Evolutionary conservation across 2,113 vertebrate species (phyloP).

Genomic region (Brachyistius frenatus): DNA sequence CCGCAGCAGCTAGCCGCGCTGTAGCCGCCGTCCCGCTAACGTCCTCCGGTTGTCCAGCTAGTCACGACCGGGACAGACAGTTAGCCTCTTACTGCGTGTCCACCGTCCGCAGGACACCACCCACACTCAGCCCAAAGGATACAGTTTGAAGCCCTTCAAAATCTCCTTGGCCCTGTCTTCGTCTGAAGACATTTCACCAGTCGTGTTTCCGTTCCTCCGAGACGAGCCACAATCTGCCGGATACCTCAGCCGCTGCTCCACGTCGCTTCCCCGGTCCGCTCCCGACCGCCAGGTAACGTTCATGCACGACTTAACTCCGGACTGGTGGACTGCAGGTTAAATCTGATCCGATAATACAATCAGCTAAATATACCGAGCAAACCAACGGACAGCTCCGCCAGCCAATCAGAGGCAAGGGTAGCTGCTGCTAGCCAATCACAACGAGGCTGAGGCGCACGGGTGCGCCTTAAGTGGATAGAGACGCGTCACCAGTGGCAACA

Average conservation of each 20-base stretch:
- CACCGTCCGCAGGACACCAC: background rate
- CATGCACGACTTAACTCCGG: constrained; percentile 8
- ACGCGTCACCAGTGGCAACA: constrained; percentile 84
- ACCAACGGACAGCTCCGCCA: constrained; percentile 53
- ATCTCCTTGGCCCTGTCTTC: constrained; percentile 88
- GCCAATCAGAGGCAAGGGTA: constrained; percentile 32
- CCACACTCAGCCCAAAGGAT: constrained; percentile 77
- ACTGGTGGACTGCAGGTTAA: constrained; percentile 52
- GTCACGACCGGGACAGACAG: background rate
- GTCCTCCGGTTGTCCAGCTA: background rate
- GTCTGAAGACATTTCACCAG: constrained; percentile 84
- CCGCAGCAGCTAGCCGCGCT: constrained; percentile 31
- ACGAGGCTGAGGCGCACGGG: constrained; percentile 26
- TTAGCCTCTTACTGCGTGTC: background rate
- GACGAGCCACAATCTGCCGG: constrained; percentile 35
- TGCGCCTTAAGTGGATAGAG: constrained; percentile 54
- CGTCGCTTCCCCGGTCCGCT: constrained; percentile 16
- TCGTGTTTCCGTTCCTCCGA: constrained; percentile 45
- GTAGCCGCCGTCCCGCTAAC: background rate
- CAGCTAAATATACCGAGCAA: constrained; percentile 80
- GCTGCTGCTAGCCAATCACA: constrained; percentile 65
- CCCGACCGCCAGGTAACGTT: constrained; percentile 4
- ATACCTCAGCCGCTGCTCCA: background rate
- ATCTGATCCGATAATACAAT: constrained; percentile 83
- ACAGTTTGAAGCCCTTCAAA: constrained; percentile 87